Evolutionary conservation across 1,140 invertebrate genomes (phyloP), one percentile per base, ranked within the genome.

Genomic region (Myzus persicae): DNA sequence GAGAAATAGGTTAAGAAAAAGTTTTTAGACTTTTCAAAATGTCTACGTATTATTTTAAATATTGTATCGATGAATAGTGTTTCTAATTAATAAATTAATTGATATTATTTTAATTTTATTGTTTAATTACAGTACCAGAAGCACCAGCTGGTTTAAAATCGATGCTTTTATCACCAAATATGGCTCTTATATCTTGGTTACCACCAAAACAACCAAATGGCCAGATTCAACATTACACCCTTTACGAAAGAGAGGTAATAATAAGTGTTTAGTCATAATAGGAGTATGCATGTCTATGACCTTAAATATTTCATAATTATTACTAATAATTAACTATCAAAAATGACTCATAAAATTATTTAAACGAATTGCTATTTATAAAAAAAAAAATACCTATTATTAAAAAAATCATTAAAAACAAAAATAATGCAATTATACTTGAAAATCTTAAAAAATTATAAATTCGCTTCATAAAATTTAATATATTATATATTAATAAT

Each of bases 191-290:
- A 2, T 94, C 94, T 91, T 95, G 95, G 96, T 95, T 95, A 93
- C 95, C 95, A 38, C 96, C 96, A 26, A 84, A 94, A n/a, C 94
- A 95, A 89, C 95, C 95, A 31, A 96, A 96, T 94, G 96, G 96
- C 8, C 93, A 95, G 90, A 94, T 96, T 38, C 95, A 94, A 24
- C 95, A 95, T 93, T 96, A 96, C 94, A 94, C 93, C 31, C 93
- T 96, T 51, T 96, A 96, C 93, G 94, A 94, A 89, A 91, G 95
- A 22, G 94, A 95, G 46, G 94, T 95, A 31, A 94, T 94, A 38
- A 4, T 9, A 84, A 11, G n/a, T 2, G 31, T 36, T n/a, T n/a
- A n/a, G 4, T 76, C 0, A 76, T n/a, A 8, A 76, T 18, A n/a
- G 31, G 14, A 4, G 4, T n/a, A 67, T 7, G 31, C 0, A 76